phyloP scores from a whole-genome alignment of 2,113 vertebrate genomes.

The Monarcha castaneiventris region DNA sequence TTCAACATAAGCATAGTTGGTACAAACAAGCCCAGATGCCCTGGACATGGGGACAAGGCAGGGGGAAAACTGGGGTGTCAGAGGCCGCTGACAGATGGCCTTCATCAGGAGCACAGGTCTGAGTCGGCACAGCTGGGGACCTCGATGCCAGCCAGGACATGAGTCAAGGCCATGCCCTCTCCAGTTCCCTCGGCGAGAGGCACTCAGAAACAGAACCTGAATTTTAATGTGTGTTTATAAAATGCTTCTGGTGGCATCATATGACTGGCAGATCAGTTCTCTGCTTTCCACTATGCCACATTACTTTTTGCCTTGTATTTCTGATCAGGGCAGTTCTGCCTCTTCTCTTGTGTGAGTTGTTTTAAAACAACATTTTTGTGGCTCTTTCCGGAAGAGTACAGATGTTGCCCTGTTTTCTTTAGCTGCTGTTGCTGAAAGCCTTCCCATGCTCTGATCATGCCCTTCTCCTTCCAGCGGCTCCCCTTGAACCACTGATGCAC shows the following conservation, averaged over 20 bases:
- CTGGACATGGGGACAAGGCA: not conserved
- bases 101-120: not conserved
- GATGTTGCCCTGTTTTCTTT: fast-evolving
- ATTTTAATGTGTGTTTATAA: not conserved
- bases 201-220: not conserved
- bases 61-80: not conserved
- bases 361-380: not conserved
- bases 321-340: not conserved
- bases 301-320: not conserved
- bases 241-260: not conserved
- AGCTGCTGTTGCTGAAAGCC: not conserved
- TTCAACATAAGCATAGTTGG: not conserved
- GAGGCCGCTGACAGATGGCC: not conserved
- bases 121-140: not conserved
- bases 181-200: not conserved
- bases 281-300: fast-evolving
- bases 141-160: not conserved
- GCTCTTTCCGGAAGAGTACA: not conserved
- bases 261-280: not conserved
- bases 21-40: not conserved
- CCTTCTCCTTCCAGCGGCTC: not conserved
- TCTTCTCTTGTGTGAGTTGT: not conserved
- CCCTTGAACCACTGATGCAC: not conserved
- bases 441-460: not conserved
- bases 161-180: not conserved